Conservation (phyloP, 92 coral and sea anemone species). For the Palythoa caribaeorum region DNA sequence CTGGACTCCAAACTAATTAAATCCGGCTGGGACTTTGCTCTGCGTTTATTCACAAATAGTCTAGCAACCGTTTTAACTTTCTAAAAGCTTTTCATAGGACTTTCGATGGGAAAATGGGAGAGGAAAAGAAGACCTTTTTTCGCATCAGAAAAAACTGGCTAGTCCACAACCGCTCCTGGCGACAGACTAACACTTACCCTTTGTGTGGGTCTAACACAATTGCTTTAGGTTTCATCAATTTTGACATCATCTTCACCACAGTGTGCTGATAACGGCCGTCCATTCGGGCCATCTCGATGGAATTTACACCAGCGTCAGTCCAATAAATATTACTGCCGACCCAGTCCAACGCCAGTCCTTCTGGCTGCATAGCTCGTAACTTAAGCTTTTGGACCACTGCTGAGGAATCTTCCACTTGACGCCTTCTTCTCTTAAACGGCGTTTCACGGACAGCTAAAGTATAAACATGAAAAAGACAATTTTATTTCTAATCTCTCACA, state of each 20-base stretch:
- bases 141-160: not conserved
- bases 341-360: constrained; percentile 96
- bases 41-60: too few species aligned
- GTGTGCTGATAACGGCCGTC: constrained; percentile 92
- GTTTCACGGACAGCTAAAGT: not conserved
- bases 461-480: not conserved
- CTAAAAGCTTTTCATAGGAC: too few species aligned
- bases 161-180: not conserved
- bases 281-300: constrained; percentile 80
- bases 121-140: not conserved
- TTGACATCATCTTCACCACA: constrained; percentile 39
- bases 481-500: not conserved
- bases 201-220: constrained; percentile 71
- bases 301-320: constrained; percentile 72
- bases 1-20: not conserved
- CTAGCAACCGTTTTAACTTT: too few species aligned
- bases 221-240: constrained; percentile 66
- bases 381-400: constrained; percentile 67
- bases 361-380: constrained; percentile 68
- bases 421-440: constrained; percentile 33
- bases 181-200: constrained; percentile 49
- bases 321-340: constrained; percentile 88
- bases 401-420: constrained; percentile 30
- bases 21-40: too few species aligned
- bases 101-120: too few species aligned